A percentile compares a stretch with the other conserved stretches of the same genome.
These are phyloP conservation scores for Synanceia verrucosa DNA, from an alignment of 2,797 vertebrate genomes.

Conservation along the genomic window DNA sequence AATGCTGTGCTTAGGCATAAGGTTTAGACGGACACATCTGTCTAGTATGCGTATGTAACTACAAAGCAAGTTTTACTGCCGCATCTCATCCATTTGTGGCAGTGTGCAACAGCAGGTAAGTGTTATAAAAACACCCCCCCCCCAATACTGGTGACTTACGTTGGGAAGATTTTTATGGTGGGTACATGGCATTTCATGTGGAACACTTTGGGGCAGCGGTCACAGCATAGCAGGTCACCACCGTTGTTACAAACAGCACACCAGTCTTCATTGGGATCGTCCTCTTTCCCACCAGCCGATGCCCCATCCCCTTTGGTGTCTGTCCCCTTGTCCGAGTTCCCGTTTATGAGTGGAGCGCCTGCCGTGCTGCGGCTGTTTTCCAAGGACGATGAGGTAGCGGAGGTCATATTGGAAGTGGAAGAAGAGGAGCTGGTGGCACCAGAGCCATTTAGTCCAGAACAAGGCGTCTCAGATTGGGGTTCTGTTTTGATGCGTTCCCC, in stretches of 20 bases:
- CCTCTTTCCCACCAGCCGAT: conserved; percentile 83
- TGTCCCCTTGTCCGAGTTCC: conserved; percentile 81
- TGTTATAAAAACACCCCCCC: background rate
- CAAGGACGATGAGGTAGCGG: conserved; percentile 43
- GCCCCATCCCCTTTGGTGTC: conserved; percentile 66
- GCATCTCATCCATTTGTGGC: background rate
- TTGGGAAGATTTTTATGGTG: conserved; percentile 87
- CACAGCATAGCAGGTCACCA: conserved; percentile 96
- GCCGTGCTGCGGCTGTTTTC: conserved; percentile 12
- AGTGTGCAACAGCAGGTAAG: background rate
- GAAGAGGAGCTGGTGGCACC: conserved; percentile 15
- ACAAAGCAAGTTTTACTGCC: background rate
- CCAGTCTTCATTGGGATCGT: conserved; percentile 99
- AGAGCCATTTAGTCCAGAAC: conserved; percentile 81
- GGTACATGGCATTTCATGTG: conserved; percentile 98
- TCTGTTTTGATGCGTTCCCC: conserved; percentile 93
- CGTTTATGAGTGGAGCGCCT: conserved; percentile 85
- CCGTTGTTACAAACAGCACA: conserved; percentile 98
- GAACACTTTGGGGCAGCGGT: conserved; percentile 98
- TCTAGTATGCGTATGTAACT: background rate
- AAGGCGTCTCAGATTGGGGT: conserved; percentile 77
- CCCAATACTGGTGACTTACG: conserved; percentile 52
- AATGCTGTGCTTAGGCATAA: background rate
- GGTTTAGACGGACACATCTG: background rate
- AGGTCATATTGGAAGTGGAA: conserved; percentile 47